Percentiles rank a stretch among this genome's conserved stretches.
phyloP scores from a whole-genome alignment of 2,797 vertebrate genomes.

The Ctenosaura bakeri region DNA sequence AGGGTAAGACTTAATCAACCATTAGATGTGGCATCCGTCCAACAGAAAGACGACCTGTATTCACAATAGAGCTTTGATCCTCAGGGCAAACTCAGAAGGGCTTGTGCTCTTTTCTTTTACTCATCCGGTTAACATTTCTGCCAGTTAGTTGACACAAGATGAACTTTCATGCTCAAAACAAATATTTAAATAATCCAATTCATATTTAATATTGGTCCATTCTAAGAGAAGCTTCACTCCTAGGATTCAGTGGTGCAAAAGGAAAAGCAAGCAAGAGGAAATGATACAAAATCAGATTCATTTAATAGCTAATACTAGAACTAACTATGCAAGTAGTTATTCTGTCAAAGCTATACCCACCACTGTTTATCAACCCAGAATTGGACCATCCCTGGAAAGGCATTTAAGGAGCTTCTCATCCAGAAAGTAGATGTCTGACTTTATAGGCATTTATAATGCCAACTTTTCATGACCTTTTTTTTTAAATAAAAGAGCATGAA shows the following conservation, averaged over 20 bases:
- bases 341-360: conserved; percentile 26
- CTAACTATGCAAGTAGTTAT: not conserved
- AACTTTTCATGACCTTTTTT: conserved; percentile 68
- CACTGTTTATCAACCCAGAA: not conserved
- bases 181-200: not conserved
- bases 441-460: conserved; percentile 44
- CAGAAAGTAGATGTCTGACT: conserved; percentile 25
- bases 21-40: conserved; percentile 16
- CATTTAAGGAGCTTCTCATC: not conserved
- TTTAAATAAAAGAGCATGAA: conserved; percentile 79
- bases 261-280: conserved; percentile 38
- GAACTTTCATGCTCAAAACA: conserved; percentile 57
- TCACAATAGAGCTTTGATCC: not conserved
- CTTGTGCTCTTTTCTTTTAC: not conserved
- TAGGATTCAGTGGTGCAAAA: not conserved
- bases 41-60: conserved; percentile 17
- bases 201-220: not conserved
- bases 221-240: conserved; percentile 1
- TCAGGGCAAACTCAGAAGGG: conserved; percentile 6
- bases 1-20: conserved; percentile 18
- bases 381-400: not conserved
- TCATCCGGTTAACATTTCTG: not conserved
- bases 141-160: not conserved
- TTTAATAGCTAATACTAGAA: not conserved
- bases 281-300: conserved; percentile 37